phyloP scores from a whole-genome alignment of 1,140 invertebrate species.

The Procambarus virginalis region DNA sequence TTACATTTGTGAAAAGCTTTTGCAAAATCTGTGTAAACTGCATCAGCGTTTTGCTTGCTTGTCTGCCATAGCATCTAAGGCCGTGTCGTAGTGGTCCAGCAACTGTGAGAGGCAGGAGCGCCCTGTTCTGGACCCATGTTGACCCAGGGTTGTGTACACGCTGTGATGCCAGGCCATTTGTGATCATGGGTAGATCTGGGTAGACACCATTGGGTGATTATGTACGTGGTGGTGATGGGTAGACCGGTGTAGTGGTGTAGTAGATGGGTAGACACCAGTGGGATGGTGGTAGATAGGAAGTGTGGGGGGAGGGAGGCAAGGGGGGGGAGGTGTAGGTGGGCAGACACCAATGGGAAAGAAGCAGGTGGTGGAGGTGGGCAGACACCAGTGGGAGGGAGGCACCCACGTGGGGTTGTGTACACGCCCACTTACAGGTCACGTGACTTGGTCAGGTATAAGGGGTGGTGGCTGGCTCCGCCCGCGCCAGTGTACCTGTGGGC shows the following conservation, averaged over 20 bases:
- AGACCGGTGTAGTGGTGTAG: too few species aligned
- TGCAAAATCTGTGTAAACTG: too few species aligned
- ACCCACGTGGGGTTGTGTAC: constrained; percentile 24
- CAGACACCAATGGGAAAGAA: not conserved
- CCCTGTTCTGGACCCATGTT: too few species aligned
- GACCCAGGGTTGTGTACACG: too few species aligned
- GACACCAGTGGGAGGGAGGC: constrained; percentile 9
- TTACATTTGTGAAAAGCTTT: too few species aligned
- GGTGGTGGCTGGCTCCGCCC: constrained; percentile 1
- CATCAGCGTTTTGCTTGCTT: too few species aligned
- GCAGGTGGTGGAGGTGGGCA: not conserved
- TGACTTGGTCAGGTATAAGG: constrained; percentile 57
- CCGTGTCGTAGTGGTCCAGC: too few species aligned
- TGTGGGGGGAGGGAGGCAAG: not conserved
- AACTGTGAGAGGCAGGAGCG: too few species aligned
- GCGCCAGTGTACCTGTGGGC: constrained; percentile 34
- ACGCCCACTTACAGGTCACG: constrained; percentile 42
- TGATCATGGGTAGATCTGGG: not conserved
- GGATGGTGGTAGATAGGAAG: not conserved
- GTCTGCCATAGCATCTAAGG: too few species aligned
- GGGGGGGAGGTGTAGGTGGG: too few species aligned
- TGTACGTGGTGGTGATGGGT: not conserved
- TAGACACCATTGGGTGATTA: not conserved
- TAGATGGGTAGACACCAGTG: not conserved
- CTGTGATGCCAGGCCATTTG: too few species aligned